Percentiles rank a stretch among this genome's conserved stretches.
These are phyloP conservation scores for Myathropa florea DNA, from an alignment of 2,888 invertebrate species.

Conservation along the genomic window DNA sequence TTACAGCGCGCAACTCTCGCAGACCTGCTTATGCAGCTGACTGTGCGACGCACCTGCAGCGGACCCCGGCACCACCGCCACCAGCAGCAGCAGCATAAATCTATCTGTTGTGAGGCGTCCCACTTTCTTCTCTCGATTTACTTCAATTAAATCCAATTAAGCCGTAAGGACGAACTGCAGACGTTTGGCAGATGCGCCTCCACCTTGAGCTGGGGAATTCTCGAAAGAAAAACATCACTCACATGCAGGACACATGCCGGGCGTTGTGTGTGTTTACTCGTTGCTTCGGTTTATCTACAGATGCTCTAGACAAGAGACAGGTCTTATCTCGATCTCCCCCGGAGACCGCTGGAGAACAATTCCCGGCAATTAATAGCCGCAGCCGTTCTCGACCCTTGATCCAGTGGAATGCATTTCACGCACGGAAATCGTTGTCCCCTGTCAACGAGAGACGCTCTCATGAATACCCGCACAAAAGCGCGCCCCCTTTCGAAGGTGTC, in stretches of 20 bases:
- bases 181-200: not conserved
- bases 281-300: not conserved
- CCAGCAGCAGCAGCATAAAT: not conserved
- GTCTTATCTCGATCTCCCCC: not conserved
- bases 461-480: conserved; percentile 47
- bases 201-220: too few relatives aligned
- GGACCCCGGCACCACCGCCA: not conserved
- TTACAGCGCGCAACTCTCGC: conserved; percentile 32
- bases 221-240: too few relatives aligned
- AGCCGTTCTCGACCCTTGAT: not conserved
- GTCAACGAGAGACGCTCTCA: conserved; percentile 37
- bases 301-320: not conserved
- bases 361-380: not conserved
- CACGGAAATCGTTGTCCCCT: conserved; percentile 6
- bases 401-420: not conserved
- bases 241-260: not conserved
- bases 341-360: not conserved
- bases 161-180: conserved; percentile 30
- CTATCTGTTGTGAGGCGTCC: conserved; percentile 16
- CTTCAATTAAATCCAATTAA: conserved; percentile 63
- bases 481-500: conserved; percentile 16
- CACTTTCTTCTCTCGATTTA: conserved; percentile 57
- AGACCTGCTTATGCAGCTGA: conserved; percentile 19
- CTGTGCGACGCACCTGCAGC: conserved; percentile 34
- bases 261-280: too few relatives aligned